Conservation (phyloP, 2,797 vertebrate genomes). For the Siniperca undulata region DNA sequence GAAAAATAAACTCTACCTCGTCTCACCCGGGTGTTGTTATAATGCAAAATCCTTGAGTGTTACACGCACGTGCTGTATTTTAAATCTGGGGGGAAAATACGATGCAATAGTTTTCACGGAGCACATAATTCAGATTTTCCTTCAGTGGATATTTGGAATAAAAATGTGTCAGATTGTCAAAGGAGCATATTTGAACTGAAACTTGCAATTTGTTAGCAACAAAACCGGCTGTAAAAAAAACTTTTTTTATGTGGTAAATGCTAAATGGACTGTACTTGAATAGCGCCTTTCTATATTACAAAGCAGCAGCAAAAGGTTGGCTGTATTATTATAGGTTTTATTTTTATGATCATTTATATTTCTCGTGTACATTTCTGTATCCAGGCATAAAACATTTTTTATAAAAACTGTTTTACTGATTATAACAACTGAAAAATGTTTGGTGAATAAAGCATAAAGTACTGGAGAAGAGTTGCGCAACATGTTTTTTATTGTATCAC, state of each 20-base stretch:
- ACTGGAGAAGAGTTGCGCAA: background rate
- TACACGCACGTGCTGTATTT: constrained; percentile 5
- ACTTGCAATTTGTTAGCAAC: background rate
- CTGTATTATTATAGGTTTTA: background rate
- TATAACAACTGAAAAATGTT: background rate
- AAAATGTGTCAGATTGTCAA: constrained; percentile 8
- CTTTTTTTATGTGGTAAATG: background rate
- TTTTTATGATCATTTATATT: background rate
- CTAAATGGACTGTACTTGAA: too few relatives aligned
- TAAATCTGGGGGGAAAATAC: background rate
- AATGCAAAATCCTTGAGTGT: constrained; percentile 16
- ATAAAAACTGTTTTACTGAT: too few relatives aligned
- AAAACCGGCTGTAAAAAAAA: background rate
- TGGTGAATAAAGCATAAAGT: background rate
- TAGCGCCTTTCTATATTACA: background rate
- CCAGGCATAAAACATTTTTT: too few relatives aligned
- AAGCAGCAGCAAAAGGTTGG: background rate
- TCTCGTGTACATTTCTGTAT: background rate
- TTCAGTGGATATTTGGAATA: constrained; percentile 20
- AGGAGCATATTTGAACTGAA: background rate
- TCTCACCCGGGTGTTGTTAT: background rate
- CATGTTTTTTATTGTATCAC: constrained; percentile 18
- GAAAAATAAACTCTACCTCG: constrained; percentile 4
- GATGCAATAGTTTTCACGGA: background rate
- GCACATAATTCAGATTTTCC: constrained; percentile 1